phyloP scores from a whole-genome alignment of 2,888 invertebrate genomes.

The Pollenia amentaria region DNA sequence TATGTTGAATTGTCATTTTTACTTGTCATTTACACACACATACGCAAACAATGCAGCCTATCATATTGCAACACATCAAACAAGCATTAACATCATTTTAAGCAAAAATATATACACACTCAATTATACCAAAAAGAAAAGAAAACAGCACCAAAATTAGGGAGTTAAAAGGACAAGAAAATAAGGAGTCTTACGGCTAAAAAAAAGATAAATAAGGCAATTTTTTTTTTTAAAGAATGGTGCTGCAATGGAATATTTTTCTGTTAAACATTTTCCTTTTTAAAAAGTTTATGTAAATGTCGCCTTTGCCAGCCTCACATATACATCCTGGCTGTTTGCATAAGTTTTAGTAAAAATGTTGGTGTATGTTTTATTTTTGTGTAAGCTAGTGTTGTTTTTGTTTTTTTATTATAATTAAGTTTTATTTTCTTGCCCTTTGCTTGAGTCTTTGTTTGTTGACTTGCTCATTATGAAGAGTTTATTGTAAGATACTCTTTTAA shows the following conservation, averaged over 20 bases:
- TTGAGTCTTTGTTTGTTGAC: constrained; percentile 38
- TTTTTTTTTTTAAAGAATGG: too few species aligned
- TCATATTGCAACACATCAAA: constrained; percentile 26
- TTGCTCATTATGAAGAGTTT: constrained; percentile 49
- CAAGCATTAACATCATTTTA: constrained; percentile 10
- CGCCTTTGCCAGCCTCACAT: not conserved
- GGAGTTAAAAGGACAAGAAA: not conserved
- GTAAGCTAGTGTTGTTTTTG: constrained; percentile 7
- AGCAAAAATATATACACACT: constrained; percentile 4
- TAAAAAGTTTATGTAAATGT: not conserved
- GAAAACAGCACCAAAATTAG: not conserved
- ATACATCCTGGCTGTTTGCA: not conserved
- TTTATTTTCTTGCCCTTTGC: constrained; percentile 32
- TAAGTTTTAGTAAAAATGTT: not conserved
- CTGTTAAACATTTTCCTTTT: constrained; percentile 4
- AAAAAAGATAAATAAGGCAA: not conserved
- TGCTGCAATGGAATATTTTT: constrained; percentile 19
- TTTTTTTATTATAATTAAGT: constrained; percentile 62
- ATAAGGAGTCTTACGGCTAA: not conserved
- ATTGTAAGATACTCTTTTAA: constrained; percentile 28
- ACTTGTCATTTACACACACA: constrained; percentile 26
- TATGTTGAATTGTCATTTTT: constrained; percentile 51
- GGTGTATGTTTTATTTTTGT: not conserved
- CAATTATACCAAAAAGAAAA: not conserved
- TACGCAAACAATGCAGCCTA: not conserved